Base-by-base conservation (phyloP, 2,113 vertebrate species). In the Pluvialis apricaria region DNA sequence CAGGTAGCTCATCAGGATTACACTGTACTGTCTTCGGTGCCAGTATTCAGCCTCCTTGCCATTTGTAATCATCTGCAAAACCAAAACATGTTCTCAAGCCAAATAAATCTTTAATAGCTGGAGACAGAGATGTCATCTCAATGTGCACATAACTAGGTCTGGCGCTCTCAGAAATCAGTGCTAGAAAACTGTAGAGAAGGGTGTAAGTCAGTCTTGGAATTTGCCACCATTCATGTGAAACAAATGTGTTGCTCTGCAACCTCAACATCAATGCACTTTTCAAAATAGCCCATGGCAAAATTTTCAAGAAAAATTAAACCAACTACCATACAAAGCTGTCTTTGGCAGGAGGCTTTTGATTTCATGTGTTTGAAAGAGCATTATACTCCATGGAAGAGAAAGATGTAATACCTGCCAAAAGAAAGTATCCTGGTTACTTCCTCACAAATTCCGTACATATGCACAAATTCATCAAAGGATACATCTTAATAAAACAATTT, bases 291-390 rank as follows among this genome's bases (percentile, higher is more conserved):
- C 55, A 5, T 13, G 90, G 94, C 90, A 92, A 89, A 68, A 78
- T 66, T 95, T 95, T 94, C 81, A 91, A 91, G 94, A 87, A 92
- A 91, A 91, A 96, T 92, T 94, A 93, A 94, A 77, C 49, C 65
- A 75, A 34, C 68, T 55, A 75, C 81, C 71, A 57, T 11, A 57
- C 36, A 70, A 91, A 78, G 64, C 81, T 65, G 65, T 64, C 77
- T 75, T 61, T 86, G 80, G 87, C 68, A 89, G 83, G 72, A 62
- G 80, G 75, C 52, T 91, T 92, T 75, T 80, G 34, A 87, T 86
- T 89, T 62, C n/a, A 10, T 29, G 69, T 65, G 81, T 82, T 42
- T 69, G 65, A 65, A 83, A 62, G 60, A 83, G 24, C 14, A 49
- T 55, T 94, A 49, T 18, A 47, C 18, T 75, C 34, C 62, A 42